Conservation (phyloP, 35 echinoderm and acorn worm species). For the Antedon bifida region DNA sequence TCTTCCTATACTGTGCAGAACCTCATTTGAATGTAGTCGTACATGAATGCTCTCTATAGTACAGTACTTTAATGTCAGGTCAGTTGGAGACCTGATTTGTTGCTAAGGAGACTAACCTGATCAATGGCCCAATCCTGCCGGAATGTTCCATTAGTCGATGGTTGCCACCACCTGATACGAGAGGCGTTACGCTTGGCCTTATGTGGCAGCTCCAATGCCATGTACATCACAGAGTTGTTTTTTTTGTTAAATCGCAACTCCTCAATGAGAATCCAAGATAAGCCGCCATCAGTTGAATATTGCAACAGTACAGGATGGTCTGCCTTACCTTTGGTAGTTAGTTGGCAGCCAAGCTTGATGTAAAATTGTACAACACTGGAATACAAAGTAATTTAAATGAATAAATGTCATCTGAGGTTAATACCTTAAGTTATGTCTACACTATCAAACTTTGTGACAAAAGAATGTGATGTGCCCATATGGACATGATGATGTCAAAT, state of each 20-base stretch:
- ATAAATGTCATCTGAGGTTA: neutral
- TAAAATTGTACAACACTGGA: slow-evolving; percentile 62
- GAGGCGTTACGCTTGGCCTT: slow-evolving; percentile 49
- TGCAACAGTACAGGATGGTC: slow-evolving; percentile 67
- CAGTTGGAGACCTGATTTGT: too few species aligned
- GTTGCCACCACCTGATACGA: slow-evolving; percentile 85
- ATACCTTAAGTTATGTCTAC: neutral
- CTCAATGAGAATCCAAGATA: slow-evolving; percentile 50
- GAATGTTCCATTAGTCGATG: slow-evolving; percentile 55
- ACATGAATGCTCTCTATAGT: too few species aligned
- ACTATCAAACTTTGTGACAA: too few species aligned
- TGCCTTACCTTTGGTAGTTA: slow-evolving; percentile 4
- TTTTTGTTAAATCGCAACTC: slow-evolving; percentile 43
- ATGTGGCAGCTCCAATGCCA: slow-evolving; percentile 53
- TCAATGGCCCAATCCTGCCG: slow-evolving; percentile 86
- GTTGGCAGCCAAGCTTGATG: slow-evolving; percentile 62
- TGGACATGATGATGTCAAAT: too few species aligned
- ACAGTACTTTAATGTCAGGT: too few species aligned
- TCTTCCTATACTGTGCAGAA: neutral
- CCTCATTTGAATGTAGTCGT: too few species aligned
- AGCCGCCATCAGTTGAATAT: slow-evolving; percentile 60
- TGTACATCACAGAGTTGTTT: slow-evolving; percentile 28
- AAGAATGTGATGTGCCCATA: too few species aligned
- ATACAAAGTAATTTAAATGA: neutral
- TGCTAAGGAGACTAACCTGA: slow-evolving; percentile 41